Base-by-base conservation (phyloP, 2,113 vertebrate genomes). In the Takifugu flavidus region DNA sequence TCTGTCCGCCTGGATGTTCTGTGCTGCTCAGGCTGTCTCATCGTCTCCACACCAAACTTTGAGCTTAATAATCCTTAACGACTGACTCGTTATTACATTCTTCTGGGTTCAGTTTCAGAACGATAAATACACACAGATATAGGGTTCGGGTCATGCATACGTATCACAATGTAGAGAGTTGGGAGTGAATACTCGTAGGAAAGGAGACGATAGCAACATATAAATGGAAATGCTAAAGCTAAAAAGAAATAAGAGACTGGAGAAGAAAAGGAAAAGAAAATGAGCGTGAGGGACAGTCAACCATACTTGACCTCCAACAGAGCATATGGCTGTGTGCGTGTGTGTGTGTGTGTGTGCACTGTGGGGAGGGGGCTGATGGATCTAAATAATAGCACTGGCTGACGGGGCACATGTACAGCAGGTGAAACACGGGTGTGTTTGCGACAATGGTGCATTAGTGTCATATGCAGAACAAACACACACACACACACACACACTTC, bases 1-100 rank as follows among this genome's bases (percentile, higher is more conserved):
- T 95, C 94, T 94, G 93, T 74, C 75, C 84, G 78, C 76, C 78
- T 81, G 71, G 76, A 70, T 61, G 70, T 72, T 75, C 59, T 67
- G 62, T 67, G 62, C 29, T 10, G 78, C 68, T 79, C 53, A 25
- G 25, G 56, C 10, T 71, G 42, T 71, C 39, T 70, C 39, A 57
- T 25, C 49, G 7, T 74, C 59, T 59, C 45, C 46, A 58, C 61
- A 44, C 53, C 26, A 31, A 13, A 15, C 6, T 39, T 51, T 53
- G 7, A 39, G 43, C 31, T 55, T 47, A 63, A 65, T 60, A 63
- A 49, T 59, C 29, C 26, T 8, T 6, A 25, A 54, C 13, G 4
- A 14, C 44, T 15, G 12, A 15, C 11, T 53, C 39, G 5, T 0
- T 55, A 25, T 15, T 46, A 3, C 25, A 5, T 27, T 20, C 20